Conservation (phyloP, 64 coral and sea anemone species). For the Acropora yongei region DNA sequence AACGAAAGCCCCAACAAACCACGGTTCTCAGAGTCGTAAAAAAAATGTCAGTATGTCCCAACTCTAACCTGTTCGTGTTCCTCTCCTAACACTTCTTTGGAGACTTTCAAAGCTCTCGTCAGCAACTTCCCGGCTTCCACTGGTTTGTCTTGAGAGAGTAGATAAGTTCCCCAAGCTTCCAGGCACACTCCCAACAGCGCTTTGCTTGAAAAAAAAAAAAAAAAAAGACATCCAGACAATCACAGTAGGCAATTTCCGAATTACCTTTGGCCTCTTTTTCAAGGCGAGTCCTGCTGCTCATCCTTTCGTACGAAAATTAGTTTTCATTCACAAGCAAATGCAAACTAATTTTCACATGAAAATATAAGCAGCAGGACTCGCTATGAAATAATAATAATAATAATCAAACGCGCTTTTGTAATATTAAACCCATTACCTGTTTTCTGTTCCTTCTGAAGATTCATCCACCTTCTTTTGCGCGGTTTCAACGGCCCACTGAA, state of each 20-base stretch:
- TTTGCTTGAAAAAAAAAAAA: conserved; percentile 28
- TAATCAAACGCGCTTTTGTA: neutral
- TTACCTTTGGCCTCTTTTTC: too few species aligned
- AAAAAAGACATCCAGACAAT: neutral
- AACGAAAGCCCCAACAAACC: too few species aligned
- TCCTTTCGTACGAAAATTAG: too few species aligned
- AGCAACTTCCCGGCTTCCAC: conserved; percentile 42
- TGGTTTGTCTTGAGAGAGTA: conserved; percentile 45
- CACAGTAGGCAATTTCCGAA: neutral
- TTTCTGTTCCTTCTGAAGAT: conserved; percentile 22
- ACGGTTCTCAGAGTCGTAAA: too few species aligned
- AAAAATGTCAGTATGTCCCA: neutral
- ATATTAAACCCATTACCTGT: conserved; percentile 15
- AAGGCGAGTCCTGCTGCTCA: too few species aligned
- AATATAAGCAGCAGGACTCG: too few species aligned
- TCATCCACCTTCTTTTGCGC: conserved; percentile 47
- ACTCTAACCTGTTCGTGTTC: conserved; percentile 58
- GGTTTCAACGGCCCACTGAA: conserved; percentile 52
- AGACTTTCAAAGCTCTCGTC: conserved; percentile 43
- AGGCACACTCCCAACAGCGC: conserved; percentile 62
- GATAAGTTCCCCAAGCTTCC: conserved; percentile 52
- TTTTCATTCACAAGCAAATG: too few species aligned
- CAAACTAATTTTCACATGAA: too few species aligned
- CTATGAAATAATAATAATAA: too few species aligned
- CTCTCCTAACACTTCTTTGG: conserved; percentile 46